phyloP scores from a whole-genome alignment of 92 coral and sea anemone genomes.

The Phenganax stokvisi region DNA sequence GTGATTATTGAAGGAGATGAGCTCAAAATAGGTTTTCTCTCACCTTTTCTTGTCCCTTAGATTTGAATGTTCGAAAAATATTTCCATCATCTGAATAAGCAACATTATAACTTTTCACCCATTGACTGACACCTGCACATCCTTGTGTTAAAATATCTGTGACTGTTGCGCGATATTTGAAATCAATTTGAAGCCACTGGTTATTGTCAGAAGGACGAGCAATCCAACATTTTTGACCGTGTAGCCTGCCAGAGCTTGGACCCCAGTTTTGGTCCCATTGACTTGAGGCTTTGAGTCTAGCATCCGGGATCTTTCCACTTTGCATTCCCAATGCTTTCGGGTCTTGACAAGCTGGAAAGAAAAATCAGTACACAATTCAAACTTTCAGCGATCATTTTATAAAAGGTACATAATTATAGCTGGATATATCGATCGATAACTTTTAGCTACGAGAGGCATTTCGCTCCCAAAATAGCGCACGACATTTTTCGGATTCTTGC shows the following conservation, averaged over 20 bases:
- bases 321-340: constrained; percentile 26
- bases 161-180: constrained; percentile 25
- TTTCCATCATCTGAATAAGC: constrained; percentile 21
- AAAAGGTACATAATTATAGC: not conserved
- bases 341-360: constrained; percentile 19
- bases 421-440: not conserved
- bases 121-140: not conserved
- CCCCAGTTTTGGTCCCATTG: constrained; percentile 9
- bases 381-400: not conserved
- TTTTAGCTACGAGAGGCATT: not conserved
- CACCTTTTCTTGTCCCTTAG: not conserved
- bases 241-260: constrained; percentile 25
- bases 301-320: constrained; percentile 18
- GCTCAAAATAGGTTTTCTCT: not conserved
- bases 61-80: not conserved
- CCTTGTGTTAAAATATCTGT: constrained; percentile 34
- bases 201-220: not conserved
- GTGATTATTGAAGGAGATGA: too few relatives aligned
- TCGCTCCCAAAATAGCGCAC: too few relatives aligned
- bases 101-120: constrained; percentile 26
- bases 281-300: constrained; percentile 18
- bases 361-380: not conserved
- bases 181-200: constrained; percentile 32
- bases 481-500: too few relatives aligned
- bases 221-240: constrained; percentile 1